Evolutionary conservation across 53 echinoderm and acorn worm genomes (phyloP).

Genomic region (Hippasteria phrygiana): DNA sequence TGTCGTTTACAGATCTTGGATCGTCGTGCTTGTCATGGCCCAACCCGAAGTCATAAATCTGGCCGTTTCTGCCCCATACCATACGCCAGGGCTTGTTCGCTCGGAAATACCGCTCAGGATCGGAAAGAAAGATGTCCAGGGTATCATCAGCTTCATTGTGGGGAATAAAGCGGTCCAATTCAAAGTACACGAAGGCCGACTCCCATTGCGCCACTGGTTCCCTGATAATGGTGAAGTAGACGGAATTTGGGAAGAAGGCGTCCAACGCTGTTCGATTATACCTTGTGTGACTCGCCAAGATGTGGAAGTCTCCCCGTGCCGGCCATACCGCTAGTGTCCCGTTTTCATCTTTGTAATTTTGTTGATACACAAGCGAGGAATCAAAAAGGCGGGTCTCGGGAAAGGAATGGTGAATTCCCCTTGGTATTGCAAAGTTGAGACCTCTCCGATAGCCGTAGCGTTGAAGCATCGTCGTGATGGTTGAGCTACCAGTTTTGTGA

Average conservation of each 20-base stretch:
- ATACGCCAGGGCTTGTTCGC: conserved; percentile 6
- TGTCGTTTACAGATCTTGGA: conserved; percentile 11
- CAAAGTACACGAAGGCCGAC: conserved; percentile 72
- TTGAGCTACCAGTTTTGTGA: conserved; percentile 82
- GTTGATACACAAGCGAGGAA: too few species aligned
- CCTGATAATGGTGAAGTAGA: conserved; percentile 69
- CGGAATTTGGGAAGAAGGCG: conserved; percentile 36
- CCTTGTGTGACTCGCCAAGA: conserved; percentile 66
- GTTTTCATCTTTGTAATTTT: too few species aligned
- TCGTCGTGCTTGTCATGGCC: conserved; percentile 37
- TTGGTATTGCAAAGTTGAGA: conserved; percentile 65
- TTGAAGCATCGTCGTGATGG: conserved; percentile 74
- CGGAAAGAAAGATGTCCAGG: conserved; percentile 54
- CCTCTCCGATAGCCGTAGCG: conserved; percentile 73
- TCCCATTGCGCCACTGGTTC: conserved; percentile 65
- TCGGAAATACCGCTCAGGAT: conserved; percentile 28
- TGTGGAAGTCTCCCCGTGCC: conserved; percentile 13
- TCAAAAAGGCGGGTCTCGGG: too few species aligned
- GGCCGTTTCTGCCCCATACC: conserved; percentile 28
- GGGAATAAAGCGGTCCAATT: conserved; percentile 22
- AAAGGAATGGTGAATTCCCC: too few species aligned
- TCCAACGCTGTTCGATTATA: conserved; percentile 57
- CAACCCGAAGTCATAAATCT: conserved; percentile 74
- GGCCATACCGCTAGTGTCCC: conserved; percentile 9
- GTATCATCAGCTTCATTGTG: conserved; percentile 23